A percentile compares a stretch with the other conserved stretches of the same genome.
Conservation (phyloP, 1,140 invertebrate genomes). For the Andrena cerasifolii region DNA sequence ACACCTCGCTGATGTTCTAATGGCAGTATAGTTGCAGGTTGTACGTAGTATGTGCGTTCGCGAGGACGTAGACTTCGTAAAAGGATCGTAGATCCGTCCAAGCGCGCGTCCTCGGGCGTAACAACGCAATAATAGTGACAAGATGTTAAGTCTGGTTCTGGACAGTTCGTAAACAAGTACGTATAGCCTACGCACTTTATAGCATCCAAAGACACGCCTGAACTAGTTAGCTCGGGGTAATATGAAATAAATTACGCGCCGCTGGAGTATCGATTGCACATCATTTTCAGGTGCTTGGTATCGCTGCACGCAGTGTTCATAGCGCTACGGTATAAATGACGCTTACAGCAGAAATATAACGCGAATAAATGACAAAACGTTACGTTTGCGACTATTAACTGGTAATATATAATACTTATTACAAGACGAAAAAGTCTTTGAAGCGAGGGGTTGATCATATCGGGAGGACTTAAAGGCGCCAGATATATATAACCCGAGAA, state of each 20-base stretch:
- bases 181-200: conserved; percentile 26
- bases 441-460: too few species aligned
- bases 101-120: conserved; percentile 32
- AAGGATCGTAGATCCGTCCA: not conserved
- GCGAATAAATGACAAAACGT: too few species aligned
- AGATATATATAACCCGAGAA: too few species aligned
- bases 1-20: conserved; percentile 25
- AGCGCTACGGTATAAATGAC: too few species aligned
- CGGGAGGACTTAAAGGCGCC: too few species aligned
- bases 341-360: too few species aligned
- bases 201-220: conserved; percentile 52
- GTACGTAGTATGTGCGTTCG: conserved; percentile 29
- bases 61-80: conserved; percentile 24
- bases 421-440: not conserved
- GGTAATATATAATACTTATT: too few species aligned
- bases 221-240: conserved; percentile 47
- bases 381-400: too few species aligned
- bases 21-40: conserved; percentile 24
- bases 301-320: too few species aligned
- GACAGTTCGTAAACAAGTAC: conserved; percentile 27
- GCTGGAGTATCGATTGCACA: conserved; percentile 13
- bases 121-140: conserved; percentile 59
- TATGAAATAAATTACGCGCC: not conserved
- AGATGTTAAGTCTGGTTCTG: conserved; percentile 63
- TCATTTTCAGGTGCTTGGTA: not conserved